phyloP scores from a whole-genome alignment of 2,113 vertebrate species.

The Platanista minor region DNA sequence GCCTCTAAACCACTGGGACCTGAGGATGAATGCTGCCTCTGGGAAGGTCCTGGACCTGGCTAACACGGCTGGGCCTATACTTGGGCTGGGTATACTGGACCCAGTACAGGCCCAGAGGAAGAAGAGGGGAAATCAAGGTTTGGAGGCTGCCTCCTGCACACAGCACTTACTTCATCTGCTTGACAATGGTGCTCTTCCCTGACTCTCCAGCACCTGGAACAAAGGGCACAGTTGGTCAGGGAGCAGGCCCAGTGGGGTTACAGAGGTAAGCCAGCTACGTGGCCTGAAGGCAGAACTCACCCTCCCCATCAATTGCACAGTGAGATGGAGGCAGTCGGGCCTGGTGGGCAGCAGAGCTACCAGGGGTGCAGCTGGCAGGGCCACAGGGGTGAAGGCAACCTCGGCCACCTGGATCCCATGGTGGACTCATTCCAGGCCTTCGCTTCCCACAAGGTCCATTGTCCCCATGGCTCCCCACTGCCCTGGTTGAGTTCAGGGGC shows the following conservation, averaged over 20 bases:
- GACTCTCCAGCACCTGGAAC: slow-evolving; percentile 95
- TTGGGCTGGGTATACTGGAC: neutral
- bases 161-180: slow-evolving; percentile 97
- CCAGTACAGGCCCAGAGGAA: neutral
- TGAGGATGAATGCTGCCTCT: neutral
- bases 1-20: neutral
- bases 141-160: neutral
- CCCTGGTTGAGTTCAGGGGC: neutral
- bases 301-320: neutral
- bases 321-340: neutral
- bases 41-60: neutral
- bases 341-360: neutral
- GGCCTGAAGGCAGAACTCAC: neutral
- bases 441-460: neutral
- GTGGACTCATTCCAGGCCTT: neutral
- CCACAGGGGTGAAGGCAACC: neutral
- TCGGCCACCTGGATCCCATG: neutral
- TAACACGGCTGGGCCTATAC: neutral
- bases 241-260: neutral
- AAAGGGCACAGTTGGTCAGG: slow-evolving; percentile 65
- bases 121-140: neutral
- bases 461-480: neutral
- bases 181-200: slow-evolving; percentile 98
- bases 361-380: neutral
- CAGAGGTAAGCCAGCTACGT: rapidly evolving